These are phyloP conservation scores for Ramazzottius varieornatus DNA, from an alignment of 2,888 invertebrate species.

Conservation along the genomic window DNA sequence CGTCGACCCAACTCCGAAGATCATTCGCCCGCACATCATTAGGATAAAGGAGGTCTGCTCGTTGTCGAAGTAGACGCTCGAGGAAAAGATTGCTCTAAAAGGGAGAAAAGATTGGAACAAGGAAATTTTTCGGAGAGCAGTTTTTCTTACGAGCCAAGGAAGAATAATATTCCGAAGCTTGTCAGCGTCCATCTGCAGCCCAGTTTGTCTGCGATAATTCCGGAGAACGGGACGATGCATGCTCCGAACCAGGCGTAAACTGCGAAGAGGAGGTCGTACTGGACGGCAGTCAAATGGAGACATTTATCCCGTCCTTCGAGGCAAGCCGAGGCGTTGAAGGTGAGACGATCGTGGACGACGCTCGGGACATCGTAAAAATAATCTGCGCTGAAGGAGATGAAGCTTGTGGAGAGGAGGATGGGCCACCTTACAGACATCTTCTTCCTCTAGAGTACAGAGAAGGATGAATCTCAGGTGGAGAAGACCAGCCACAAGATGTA, in stretches of 20 bases:
- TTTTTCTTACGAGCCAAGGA: neutral
- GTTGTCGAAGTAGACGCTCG: neutral
- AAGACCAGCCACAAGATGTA: neutral
- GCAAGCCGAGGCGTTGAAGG: neutral
- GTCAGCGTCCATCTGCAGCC: neutral
- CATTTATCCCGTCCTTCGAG: neutral
- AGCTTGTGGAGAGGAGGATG: neutral
- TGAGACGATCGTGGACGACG: neutral
- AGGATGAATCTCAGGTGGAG: neutral
- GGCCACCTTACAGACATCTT: neutral
- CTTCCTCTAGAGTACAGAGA: too few relatives aligned
- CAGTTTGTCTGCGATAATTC: neutral
- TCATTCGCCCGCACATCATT: neutral
- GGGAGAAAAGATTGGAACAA: too few relatives aligned
- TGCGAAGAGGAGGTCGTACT: neutral
- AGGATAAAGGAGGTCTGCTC: neutral
- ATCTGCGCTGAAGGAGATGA: conserved; percentile 3
- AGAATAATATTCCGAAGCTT: neutral
- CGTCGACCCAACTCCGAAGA: neutral
- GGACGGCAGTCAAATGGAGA: neutral
- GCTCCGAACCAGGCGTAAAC: conserved; percentile 3
- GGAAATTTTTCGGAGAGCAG: too few relatives aligned
- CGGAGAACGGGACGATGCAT: conserved; percentile 1
- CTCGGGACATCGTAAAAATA: conserved; percentile 3
- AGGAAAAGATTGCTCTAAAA: neutral